Base-by-base conservation (phyloP, 2,113 vertebrate species). In the Sapajus apella region DNA sequence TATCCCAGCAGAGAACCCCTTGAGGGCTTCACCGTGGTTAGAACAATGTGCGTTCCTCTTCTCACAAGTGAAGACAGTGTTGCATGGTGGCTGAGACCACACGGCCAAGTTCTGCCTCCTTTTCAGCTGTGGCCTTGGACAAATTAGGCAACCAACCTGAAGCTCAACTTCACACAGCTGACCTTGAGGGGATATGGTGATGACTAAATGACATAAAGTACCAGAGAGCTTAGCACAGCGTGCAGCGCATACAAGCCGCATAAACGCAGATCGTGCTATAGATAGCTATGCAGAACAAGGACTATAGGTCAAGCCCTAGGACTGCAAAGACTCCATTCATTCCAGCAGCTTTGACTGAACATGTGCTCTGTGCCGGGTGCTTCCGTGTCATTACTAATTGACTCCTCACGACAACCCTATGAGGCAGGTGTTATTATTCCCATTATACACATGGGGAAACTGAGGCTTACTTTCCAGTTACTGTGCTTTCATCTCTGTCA, bases 361-460 rank as follows among this genome's bases (percentile, higher is more conserved):
- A 20, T 1, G 0, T 40, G 12, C 37, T 56, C 37, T 5, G 0
- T 55, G 18, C 8, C 40, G 30, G n/a, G 52, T 21, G 3, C 76
- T 61, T 58, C 58, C 14, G 14, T n/a, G 9, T 9, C 8, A 10
- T 43, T 8, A 27, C 55, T 50, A 37, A 47, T 43, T n/a, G 21
- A 25, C 16, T n/a, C 20, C 32, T 66, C 40, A 8, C 6, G 35
- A 35, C 58, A 47, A 5, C 18, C 50, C 13, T 56, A 5, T 18
- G n/a, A 82, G 55, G 43, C 16, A 66, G 40, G 1, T n/a, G 7
- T 43, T 25, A 9, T n/a, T 72, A 27, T 58, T 32, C 3, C 70
- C 58, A 81, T 61, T 84, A 90, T 55, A 72, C 0, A 4, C 6
- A 23, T 0, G 9, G 90, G 27, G 58, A 70, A 73, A 37, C 72